Evolutionary conservation across 2,797 vertebrate genomes (phyloP).

Genomic region (Peromyscus melanophrys): DNA sequence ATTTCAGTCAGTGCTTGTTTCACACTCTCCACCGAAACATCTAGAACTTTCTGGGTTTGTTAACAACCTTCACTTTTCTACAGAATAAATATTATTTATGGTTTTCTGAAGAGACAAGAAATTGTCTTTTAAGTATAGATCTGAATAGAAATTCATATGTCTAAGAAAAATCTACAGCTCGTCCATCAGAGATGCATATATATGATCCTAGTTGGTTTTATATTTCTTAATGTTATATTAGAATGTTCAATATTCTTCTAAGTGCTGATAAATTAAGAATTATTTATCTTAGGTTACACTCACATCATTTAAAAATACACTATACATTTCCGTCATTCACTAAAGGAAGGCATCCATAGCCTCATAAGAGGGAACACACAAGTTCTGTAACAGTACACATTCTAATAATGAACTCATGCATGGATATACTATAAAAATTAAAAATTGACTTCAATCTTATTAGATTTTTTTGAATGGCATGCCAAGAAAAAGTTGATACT

Average conservation of each 20-base stretch:
- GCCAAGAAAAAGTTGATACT: neutral
- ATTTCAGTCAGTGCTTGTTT: neutral
- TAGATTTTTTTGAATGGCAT: conserved; percentile 1
- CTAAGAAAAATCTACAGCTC: neutral
- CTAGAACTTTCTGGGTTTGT: neutral
- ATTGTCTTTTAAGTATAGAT: neutral
- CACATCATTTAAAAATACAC: neutral
- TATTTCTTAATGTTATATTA: neutral
- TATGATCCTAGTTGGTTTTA: neutral
- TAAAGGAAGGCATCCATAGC: neutral
- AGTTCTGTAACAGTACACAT: neutral
- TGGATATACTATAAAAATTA: conserved; percentile 12
- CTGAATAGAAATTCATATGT: neutral
- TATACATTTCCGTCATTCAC: neutral
- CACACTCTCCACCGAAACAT: neutral
- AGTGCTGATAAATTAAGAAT: neutral
- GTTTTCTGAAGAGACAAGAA: neutral
- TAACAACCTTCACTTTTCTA: neutral
- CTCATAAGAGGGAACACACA: neutral
- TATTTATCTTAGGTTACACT: neutral
- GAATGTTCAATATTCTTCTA: neutral
- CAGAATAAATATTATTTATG: neutral
- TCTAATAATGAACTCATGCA: neutral
- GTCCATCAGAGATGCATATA: neutral
- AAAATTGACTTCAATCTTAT: conserved; percentile 11